These are phyloP conservation scores for Cydia fagiglandana DNA, from an alignment of 1,140 invertebrate species.

Conservation along the genomic window DNA sequence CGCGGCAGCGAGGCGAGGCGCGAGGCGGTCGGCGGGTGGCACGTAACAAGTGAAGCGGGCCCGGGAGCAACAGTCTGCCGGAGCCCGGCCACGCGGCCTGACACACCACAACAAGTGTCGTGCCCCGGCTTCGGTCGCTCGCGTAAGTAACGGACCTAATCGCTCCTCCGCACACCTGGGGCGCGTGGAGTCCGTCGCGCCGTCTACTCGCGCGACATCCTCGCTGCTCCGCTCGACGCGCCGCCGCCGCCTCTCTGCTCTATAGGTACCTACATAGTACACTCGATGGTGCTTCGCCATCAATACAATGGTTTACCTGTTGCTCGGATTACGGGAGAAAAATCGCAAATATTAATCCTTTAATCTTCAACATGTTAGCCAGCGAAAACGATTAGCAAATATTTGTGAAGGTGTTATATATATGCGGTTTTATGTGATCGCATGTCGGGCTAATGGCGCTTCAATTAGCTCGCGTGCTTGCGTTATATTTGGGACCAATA, in stretches of 20 bases:
- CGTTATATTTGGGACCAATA: constrained; percentile 23
- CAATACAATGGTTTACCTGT: constrained; percentile 64
- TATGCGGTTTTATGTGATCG: not conserved
- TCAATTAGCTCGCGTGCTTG: constrained; percentile 14
- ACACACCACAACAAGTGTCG: constrained; percentile 57
- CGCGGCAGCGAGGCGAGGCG: constrained; percentile 42
- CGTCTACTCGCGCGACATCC: constrained; percentile 18
- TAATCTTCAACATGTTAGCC: constrained; percentile 8
- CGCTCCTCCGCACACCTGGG: constrained; percentile 46
- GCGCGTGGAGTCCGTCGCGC: constrained; percentile 34
- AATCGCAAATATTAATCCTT: constrained; percentile 13
- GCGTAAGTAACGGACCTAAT: constrained; percentile 68
- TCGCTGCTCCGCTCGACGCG: constrained; percentile 28
- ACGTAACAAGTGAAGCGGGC: constrained; percentile 77
- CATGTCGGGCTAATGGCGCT: constrained; percentile 26
- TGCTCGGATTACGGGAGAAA: constrained; percentile 59
- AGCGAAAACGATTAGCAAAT: constrained; percentile 21
- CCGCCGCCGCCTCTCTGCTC: constrained; percentile 29
- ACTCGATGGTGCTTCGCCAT: constrained; percentile 40
- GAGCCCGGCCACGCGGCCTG: constrained; percentile 72
- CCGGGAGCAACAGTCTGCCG: constrained; percentile 78
- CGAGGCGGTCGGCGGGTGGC: constrained; percentile 52
- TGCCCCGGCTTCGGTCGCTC: constrained; percentile 48
- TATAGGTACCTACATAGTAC: constrained; percentile 32
- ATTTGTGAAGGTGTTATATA: constrained; percentile 20